Conservation (phyloP, 2,888 invertebrate genomes). For the Dromius quadrimaculatus region DNA sequence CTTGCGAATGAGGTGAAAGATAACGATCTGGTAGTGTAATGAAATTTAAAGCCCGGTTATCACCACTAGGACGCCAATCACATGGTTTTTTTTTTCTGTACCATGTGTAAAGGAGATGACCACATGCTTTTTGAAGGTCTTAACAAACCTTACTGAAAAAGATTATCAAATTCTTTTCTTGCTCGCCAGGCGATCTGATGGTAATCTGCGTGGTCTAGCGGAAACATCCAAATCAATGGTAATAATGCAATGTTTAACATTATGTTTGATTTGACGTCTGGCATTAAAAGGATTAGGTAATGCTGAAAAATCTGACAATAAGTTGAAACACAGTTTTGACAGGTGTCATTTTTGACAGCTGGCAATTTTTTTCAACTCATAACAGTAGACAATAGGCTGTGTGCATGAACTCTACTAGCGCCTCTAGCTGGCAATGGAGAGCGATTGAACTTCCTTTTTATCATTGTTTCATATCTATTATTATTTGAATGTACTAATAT, state of each 20-base stretch:
- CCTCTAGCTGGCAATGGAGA: no score
- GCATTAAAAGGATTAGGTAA: not conserved
- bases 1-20: not conserved
- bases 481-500: no score
- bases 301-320: not conserved
- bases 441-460: no score
- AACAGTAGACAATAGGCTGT: no score
- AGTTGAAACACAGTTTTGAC: no score
- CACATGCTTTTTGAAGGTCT: not conserved
- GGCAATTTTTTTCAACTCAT: no score
- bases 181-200: not conserved
- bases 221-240: not conserved
- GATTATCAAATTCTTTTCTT: not conserved
- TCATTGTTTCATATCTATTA: no score
- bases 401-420: no score
- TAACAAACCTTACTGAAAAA: not conserved
- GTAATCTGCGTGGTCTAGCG: not conserved
- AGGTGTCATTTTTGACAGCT: no score
- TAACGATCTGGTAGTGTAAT: not conserved
- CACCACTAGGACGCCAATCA: not conserved
- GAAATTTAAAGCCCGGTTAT: not conserved
- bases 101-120: not conserved
- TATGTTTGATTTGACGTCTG: not conserved
- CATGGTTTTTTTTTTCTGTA: not conserved
- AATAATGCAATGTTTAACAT: not conserved